phyloP scores from a whole-genome alignment of 2,888 invertebrate genomes.

The Pherbina coryleti region DNA sequence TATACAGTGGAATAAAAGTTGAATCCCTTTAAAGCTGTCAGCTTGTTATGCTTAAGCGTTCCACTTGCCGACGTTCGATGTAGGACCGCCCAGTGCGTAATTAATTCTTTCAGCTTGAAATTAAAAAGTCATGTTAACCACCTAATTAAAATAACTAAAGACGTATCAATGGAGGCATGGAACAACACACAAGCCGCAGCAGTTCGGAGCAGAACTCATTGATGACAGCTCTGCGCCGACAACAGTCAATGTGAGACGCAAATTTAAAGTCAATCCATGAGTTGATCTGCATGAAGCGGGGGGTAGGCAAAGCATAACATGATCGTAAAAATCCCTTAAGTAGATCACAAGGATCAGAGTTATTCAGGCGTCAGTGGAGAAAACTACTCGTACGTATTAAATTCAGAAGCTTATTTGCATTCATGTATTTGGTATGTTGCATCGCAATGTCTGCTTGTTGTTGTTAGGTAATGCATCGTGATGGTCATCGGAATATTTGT shows the following conservation, averaged over 20 bases:
- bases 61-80: constrained; percentile 20
- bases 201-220: background rate
- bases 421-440: constrained; percentile 8
- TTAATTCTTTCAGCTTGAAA: constrained; percentile 69
- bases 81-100: constrained; percentile 68
- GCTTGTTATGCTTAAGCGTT: background rate
- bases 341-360: constrained; percentile 36
- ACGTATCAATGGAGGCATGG: constrained; percentile 6
- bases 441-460: background rate
- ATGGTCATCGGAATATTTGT: background rate
- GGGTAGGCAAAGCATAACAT: constrained; percentile 17
- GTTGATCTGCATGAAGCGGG: background rate
- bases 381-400: constrained; percentile 16
- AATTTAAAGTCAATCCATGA: constrained; percentile 9
- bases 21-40: background rate
- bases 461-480: background rate
- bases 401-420: constrained; percentile 40
- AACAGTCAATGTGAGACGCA: background rate
- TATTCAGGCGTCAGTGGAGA: background rate
- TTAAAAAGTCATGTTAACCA: constrained; percentile 70
- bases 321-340: constrained; percentile 44
- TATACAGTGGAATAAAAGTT: background rate
- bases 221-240: constrained; percentile 23
- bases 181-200: background rate
- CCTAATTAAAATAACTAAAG: constrained; percentile 69